Percentiles rank a stretch among this genome's conserved stretches.
These are phyloP conservation scores for Trichoplax adhaerens DNA, from an alignment of 37 sponge, comb jelly and placozoan genomes.

Conservation along the genomic window DNA sequence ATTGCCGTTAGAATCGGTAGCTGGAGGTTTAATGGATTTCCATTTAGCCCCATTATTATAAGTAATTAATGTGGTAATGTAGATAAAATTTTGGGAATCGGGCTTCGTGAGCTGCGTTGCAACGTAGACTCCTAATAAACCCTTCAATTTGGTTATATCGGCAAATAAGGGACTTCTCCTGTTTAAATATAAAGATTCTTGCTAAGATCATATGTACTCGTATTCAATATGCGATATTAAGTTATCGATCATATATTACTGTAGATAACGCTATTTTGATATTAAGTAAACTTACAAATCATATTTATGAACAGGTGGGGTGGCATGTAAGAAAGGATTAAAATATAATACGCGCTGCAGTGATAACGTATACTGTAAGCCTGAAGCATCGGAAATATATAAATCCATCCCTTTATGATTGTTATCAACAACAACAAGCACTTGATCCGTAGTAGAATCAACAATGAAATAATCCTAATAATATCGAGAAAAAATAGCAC, in stretches of 20 bases:
- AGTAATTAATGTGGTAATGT: constrained; percentile 17
- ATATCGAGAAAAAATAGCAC: too few species aligned
- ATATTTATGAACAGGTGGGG: too few species aligned
- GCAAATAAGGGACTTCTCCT: not conserved
- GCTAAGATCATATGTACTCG: too few species aligned
- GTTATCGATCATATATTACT: not conserved
- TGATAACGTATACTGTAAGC: constrained; percentile 17
- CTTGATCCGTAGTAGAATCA: constrained; percentile 30
- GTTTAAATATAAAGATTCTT: too few species aligned
- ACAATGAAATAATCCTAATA: constrained; percentile 31
- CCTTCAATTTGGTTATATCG: constrained; percentile 26
- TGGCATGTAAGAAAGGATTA: constrained; percentile 14
- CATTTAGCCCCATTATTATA: constrained; percentile 28
- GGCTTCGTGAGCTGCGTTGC: constrained; percentile 30
- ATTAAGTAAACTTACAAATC: not conserved
- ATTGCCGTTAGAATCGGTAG: constrained; percentile 1
- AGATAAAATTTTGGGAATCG: constrained; percentile 9
- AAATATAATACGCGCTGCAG: constrained; percentile 32
- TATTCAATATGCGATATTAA: too few species aligned
- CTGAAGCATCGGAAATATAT: constrained; percentile 36
- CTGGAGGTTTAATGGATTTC: constrained; percentile 15
- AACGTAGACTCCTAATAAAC: constrained; percentile 33
- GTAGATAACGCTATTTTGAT: not conserved
- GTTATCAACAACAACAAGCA: constrained; percentile 36
- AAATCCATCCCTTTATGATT: constrained; percentile 27